Evolutionary conservation across 2,797 vertebrate species (phyloP).

Genomic region (Xyrichtys novacula): DNA sequence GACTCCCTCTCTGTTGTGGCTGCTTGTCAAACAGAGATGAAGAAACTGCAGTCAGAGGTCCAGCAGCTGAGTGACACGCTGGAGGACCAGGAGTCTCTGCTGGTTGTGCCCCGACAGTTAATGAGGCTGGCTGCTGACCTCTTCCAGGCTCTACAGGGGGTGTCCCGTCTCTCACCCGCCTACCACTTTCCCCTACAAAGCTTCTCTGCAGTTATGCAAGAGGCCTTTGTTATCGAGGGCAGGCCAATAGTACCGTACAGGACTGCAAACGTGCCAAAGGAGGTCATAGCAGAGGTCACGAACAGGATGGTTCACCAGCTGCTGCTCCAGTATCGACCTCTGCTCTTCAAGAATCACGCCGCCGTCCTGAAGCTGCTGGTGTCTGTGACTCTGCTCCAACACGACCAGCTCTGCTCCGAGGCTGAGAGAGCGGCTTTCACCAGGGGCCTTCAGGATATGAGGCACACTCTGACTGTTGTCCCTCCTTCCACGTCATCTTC

Average conservation of each 20-base stretch:
- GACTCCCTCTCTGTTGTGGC: constrained; percentile 56
- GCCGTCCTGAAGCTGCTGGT: constrained; percentile 82
- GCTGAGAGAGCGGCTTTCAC: constrained; percentile 84
- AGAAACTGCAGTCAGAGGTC: constrained; percentile 64
- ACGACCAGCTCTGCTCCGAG: constrained; percentile 70
- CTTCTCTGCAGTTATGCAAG: constrained; percentile 72
- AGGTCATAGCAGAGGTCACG: constrained; percentile 72
- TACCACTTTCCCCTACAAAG: constrained; percentile 81
- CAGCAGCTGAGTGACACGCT: constrained; percentile 54
- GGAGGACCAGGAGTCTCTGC: constrained; percentile 54
- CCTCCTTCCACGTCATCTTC: background rate
- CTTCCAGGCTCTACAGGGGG: constrained; percentile 81
- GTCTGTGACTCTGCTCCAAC: constrained; percentile 78
- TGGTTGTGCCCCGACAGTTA: constrained; percentile 63
- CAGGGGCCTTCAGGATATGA: constrained; percentile 77
- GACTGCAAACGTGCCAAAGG: constrained; percentile 34
- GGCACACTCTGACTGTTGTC: constrained; percentile 4
- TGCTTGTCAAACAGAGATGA: constrained; percentile 54
- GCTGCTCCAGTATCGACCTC: constrained; percentile 77
- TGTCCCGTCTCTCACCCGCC: constrained; percentile 80
- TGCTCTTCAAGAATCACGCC: constrained; percentile 77
- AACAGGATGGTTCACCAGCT: constrained; percentile 76
- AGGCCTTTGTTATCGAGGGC: constrained; percentile 59
- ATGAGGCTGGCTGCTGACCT: constrained; percentile 74
- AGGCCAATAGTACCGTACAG: constrained; percentile 20